Base-by-base conservation (phyloP, 2,797 vertebrate species). In the Bradypodion pumilum region DNA sequence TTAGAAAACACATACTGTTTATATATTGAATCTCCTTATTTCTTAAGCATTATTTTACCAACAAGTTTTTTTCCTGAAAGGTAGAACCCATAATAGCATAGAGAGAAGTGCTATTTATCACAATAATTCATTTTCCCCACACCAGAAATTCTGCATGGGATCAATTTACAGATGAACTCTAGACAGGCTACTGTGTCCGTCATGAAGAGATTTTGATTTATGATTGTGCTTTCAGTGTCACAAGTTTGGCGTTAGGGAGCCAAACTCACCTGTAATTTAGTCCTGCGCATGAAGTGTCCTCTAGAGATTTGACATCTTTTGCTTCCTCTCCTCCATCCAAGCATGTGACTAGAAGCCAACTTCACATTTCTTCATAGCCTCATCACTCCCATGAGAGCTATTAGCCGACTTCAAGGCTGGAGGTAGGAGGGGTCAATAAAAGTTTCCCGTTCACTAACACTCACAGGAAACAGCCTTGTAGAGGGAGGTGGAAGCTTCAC, bases 261-360 rank as follows among this genome's bases (percentile, higher is more conserved):
- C 90, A 86, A 85, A 89, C 88, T 93, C 89, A 93, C 91, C 90
- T 94, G 90, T 84, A 94, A 92, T 92, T 93, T 91, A 91, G 69
- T 92, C 92, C 90, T 89, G 88, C 91, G 92, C 93, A 83, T 89
- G 90, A 83, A 93, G 87, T 89, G 89, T 91, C 81, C 87, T 93
- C 91, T 80, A 89, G 23, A 90, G 88, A 89, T 88, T 88, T 83
- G 85, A 93, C 89, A 91, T 89, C 85, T 88, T 94, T 84, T 90
- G 83, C 87, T 89, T 42, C 87, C 91, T 92, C 92, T 89, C 87
- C 90, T 91, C 91, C 27, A 78, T 19, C 90, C 83, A 92, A 81
- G 86, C 87, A 92, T 68, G 87, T 85, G 88, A 85, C 84, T 91
- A 87, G 46, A 65, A 83, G 88, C 89, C 92, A 93, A 88, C 83